A percentile compares a stretch with the other conserved stretches of the same genome.
phyloP scores from a whole-genome alignment of 2,888 invertebrate species.

The Coecobrya sp. region DNA sequence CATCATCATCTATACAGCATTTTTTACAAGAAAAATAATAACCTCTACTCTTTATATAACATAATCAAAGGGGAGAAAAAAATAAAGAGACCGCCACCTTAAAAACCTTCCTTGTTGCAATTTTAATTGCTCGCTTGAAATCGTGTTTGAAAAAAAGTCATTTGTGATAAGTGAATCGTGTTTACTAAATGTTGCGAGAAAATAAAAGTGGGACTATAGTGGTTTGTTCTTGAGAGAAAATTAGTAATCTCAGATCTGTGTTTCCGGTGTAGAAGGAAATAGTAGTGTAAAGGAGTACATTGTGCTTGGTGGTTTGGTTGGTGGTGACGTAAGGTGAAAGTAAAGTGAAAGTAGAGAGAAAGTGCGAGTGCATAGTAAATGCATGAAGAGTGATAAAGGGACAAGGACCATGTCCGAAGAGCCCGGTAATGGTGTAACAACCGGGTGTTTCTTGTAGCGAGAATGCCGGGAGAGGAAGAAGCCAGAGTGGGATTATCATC shows the following conservation, averaged over 20 bases:
- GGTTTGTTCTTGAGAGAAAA: conserved; percentile 23
- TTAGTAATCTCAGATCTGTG: not conserved
- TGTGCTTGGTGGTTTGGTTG: conserved; percentile 61
- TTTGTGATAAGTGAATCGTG: conserved; percentile 75
- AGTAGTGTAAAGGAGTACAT: not conserved
- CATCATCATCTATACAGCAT: conserved; percentile 52
- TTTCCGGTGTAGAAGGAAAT: not conserved
- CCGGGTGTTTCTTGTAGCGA: conserved; percentile 86
- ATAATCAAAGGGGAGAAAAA: conserved; percentile 43
- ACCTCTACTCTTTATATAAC: conserved; percentile 8
- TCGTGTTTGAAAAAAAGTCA: conserved; percentile 38
- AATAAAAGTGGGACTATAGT: not conserved
- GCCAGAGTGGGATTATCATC: conserved; percentile 86
- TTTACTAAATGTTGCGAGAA: conserved; percentile 37
- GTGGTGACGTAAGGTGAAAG: conserved; percentile 51
- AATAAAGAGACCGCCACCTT: too few relatives aligned
- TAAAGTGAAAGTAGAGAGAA: not conserved
- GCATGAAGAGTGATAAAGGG: conserved; percentile 78
- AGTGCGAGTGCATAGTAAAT: conserved; percentile 58
- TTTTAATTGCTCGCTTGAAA: not conserved
- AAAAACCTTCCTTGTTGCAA: not conserved
- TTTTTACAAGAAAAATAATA: conserved; percentile 8
- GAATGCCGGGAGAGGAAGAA: conserved; percentile 87
- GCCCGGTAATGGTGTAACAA: conserved; percentile 86
- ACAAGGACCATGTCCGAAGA: conserved; percentile 85